Evolutionary conservation across 2,797 vertebrate species (phyloP).

Genomic region (Sciurus carolinensis): DNA sequence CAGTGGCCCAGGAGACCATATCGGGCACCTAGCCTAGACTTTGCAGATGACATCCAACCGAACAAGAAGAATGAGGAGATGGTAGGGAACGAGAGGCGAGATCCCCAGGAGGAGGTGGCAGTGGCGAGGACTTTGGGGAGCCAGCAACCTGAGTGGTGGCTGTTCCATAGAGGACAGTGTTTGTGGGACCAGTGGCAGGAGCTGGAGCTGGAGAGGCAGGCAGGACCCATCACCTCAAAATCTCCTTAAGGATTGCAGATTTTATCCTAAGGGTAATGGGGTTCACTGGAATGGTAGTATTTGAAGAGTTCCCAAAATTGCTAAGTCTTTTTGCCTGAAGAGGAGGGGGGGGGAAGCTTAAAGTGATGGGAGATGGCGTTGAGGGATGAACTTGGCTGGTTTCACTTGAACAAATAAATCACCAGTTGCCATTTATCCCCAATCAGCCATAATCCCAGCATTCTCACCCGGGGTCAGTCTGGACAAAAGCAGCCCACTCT

Average conservation of each 20-base stretch:
- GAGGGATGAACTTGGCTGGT: slow-evolving; percentile 83
- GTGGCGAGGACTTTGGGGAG: background rate
- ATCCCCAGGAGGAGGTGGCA: background rate
- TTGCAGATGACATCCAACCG: background rate
- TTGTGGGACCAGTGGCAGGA: background rate
- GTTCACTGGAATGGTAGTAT: slow-evolving; percentile 73
- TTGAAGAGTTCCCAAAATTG: slow-evolving; percentile 73
- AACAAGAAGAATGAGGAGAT: background rate
- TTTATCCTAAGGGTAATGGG: slow-evolving; percentile 75
- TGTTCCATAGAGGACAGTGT: background rate
- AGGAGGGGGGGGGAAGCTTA: slow-evolving; percentile 58
- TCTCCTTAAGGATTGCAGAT: slow-evolving; percentile 33
- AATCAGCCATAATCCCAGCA: slow-evolving; percentile 85
- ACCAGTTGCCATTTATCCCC: slow-evolving; percentile 82
- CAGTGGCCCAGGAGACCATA: background rate
- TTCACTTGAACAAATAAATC: slow-evolving; percentile 86
- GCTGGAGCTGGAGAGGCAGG: background rate
- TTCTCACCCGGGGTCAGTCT: slow-evolving; percentile 80
- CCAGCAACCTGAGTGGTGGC: background rate
- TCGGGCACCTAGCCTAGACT: background rate
- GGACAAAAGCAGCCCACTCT: slow-evolving; percentile 81
- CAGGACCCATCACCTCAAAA: background rate
- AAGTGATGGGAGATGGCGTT: slow-evolving; percentile 75
- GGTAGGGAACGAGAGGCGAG: background rate
- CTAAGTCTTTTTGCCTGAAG: slow-evolving; percentile 67